A percentile compares a stretch with the other conserved stretches of the same genome.
phyloP scores from a whole-genome alignment of 1,140 invertebrate species.

The Penaeus japonicus region DNA sequence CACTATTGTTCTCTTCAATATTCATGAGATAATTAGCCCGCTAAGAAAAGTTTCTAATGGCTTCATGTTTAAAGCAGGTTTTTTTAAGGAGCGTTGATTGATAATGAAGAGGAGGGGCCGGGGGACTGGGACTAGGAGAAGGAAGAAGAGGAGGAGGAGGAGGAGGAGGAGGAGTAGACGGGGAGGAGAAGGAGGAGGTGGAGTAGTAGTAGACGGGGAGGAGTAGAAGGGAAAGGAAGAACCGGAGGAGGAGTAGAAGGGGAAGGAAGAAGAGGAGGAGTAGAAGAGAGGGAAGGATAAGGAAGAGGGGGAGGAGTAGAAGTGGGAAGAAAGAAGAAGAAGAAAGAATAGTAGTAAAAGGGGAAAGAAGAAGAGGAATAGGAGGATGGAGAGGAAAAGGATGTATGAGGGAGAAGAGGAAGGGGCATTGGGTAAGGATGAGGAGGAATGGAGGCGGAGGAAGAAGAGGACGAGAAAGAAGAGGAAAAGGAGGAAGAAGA shows the following conservation, averaged over 20 bases:
- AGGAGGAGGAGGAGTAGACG: background rate
- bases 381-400: background rate
- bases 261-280: background rate
- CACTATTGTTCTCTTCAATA: slow-evolving; percentile 10
- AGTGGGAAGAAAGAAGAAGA: background rate
- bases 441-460: background rate
- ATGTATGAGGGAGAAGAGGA: background rate
- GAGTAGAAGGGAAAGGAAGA: background rate
- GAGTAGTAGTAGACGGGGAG: background rate
- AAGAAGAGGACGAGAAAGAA: background rate
- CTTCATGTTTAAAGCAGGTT: slow-evolving; percentile 39
- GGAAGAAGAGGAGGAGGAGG: background rate
- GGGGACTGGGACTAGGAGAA: too few species aligned
- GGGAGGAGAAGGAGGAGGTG: background rate
- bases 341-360: too few species aligned
- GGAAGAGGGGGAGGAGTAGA: background rate
- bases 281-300: background rate
- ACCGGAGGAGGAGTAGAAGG: too few species aligned
- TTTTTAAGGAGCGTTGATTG: slow-evolving; percentile 26
- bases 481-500: background rate
- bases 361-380: too few species aligned
- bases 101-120: slow-evolving; percentile 21
- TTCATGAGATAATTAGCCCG: slow-evolving; percentile 50
- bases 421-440: background rate
- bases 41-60: slow-evolving; percentile 48